Evolutionary conservation across 2,888 invertebrate species (phyloP), one percentile per base, ranked within the genome.

Genomic region (Macrosoma leucophasiata): DNA sequence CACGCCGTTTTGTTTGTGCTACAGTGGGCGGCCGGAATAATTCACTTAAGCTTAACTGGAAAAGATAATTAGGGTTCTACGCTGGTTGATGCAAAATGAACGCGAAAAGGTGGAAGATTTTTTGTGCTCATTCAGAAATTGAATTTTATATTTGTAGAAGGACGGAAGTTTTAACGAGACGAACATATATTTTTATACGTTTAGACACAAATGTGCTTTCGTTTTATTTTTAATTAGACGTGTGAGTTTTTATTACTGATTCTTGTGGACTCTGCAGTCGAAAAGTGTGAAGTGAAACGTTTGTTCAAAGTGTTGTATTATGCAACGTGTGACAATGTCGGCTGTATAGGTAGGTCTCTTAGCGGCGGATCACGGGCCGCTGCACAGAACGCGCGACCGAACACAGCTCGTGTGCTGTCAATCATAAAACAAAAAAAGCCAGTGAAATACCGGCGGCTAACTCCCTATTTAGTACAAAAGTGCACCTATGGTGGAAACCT

Each of bases 1-100:
- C 43, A 66, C 63, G 61, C 73, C 68, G 77, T 81, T 81, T 76
- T 79, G 79, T 81, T 81, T 81, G 77, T 72, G 66, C 78, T 73
- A 75, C 75, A 68, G 77, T 81, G 81, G 82, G 78, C 75, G 73
- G 67, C 76, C 63, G 67, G 70, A 81, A 81, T 84, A 84, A 84
- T 84, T 84, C 81, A 82, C 78, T 81, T 81, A 81, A 81, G 79
- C 79, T 84, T 81, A 81, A 84, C 82, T 76, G 78, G 77, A 69
- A 79, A 81, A 81, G 82, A 84, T 82, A 82, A 84, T 84, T 84
- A 81, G 82, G 81, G 82, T 81, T 79, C 79, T 78, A 78, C 81
- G 75, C 69, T 62, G 71, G 76, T 75, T 77, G 77, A 79, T 81
- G 82, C 79, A 81, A 79, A 82, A 82, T 74, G 79, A 81, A 81